phyloP scores from a whole-genome alignment of 2,888 invertebrate genomes.

The Melinaea menophilus region DNA sequence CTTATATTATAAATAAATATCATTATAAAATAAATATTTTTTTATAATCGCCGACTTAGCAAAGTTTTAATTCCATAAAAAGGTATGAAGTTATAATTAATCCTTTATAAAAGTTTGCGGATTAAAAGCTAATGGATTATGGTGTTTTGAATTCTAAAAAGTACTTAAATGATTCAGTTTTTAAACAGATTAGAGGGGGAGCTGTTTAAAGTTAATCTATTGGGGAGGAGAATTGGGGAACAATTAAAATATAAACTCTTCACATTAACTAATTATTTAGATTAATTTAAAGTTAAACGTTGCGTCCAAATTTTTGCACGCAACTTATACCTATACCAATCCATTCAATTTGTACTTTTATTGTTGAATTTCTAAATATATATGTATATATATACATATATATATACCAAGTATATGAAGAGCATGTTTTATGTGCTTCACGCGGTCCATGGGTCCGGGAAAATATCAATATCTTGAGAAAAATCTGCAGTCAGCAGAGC shows the following conservation, averaged over 20 bases:
- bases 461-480: conserved; percentile 62
- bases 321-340: no score
- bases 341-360: not conserved
- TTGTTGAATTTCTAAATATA: not conserved
- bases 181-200: conserved; percentile 1
- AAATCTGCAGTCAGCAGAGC: conserved; percentile 54
- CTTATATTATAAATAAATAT: not conserved
- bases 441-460: not conserved
- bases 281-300: no score
- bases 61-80: not conserved
- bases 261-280: no score
- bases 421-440: not conserved
- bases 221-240: not conserved
- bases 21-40: not conserved
- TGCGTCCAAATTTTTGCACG: no score
- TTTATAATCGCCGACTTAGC: not conserved
- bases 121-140: conserved; percentile 8
- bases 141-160: conserved; percentile 6
- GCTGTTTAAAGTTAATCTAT: conserved; percentile 1
- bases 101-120: conserved; percentile 2
- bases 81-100: conserved; percentile 4
- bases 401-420: not conserved
- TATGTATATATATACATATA: no score
- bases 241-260: no score
- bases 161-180: conserved; percentile 3